Conservation (phyloP, 2,888 invertebrate genomes). For the Dryobotodes eremita region DNA sequence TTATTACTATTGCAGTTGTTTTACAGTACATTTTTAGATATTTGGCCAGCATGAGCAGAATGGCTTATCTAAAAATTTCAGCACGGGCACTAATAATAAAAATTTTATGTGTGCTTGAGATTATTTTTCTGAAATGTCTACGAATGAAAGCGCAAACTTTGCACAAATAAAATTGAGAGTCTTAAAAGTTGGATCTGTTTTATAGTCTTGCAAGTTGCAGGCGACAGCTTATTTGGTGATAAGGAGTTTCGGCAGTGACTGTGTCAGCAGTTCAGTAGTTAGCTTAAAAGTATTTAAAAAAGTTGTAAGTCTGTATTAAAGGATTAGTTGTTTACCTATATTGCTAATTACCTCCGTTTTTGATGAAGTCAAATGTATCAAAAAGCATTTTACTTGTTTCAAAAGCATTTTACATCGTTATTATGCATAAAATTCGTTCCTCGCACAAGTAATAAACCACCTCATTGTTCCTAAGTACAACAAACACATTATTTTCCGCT, state of each 20-base stretch:
- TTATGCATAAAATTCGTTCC: background rate
- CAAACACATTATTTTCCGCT: slow-evolving; percentile 45
- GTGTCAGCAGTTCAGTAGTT: background rate
- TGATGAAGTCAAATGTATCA: background rate
- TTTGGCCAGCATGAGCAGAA: slow-evolving; percentile 22
- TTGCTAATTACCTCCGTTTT: background rate
- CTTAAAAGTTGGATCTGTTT: slow-evolving; percentile 38
- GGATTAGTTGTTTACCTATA: too few relatives aligned
- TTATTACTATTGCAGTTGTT: slow-evolving; percentile 40
- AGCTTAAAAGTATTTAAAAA: background rate
- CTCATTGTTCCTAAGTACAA: slow-evolving; percentile 16
- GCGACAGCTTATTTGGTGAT: slow-evolving; percentile 32
- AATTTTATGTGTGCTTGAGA: slow-evolving; percentile 52
- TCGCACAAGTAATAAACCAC: slow-evolving; percentile 7
- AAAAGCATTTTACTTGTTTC: background rate
- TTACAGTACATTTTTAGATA: slow-evolving; percentile 32
- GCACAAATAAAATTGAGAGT: slow-evolving; percentile 38
- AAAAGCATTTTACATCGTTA: background rate
- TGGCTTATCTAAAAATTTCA: slow-evolving; percentile 42
- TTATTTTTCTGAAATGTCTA: slow-evolving; percentile 52
- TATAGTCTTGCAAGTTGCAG: slow-evolving; percentile 39
- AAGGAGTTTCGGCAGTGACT: slow-evolving; percentile 16
- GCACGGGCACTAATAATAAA: slow-evolving; percentile 50
- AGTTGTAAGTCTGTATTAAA: too few relatives aligned
- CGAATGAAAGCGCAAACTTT: slow-evolving; percentile 33